phyloP scores from a whole-genome alignment of 2,888 invertebrate genomes.

The Hydriomena furcata region DNA sequence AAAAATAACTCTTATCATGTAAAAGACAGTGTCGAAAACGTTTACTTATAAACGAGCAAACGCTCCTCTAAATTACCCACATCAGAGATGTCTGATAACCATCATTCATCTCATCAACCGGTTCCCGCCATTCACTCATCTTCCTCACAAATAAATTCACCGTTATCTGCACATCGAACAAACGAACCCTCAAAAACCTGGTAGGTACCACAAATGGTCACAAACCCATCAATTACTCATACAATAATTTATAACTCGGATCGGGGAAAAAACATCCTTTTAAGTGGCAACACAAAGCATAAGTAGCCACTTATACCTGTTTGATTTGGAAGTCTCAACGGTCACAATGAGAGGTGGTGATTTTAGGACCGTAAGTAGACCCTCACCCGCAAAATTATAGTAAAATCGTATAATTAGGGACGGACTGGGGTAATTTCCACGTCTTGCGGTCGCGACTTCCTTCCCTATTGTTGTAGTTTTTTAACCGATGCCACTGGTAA shows the following conservation, averaged over 20 bases:
- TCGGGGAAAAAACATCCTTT: constrained; percentile 39
- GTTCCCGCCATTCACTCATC: constrained; percentile 22
- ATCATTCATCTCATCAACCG: constrained; percentile 19
- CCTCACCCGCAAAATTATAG: constrained; percentile 74
- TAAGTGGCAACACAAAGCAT: constrained; percentile 39
- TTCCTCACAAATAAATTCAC: constrained; percentile 25
- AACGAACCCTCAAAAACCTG: constrained; percentile 35
- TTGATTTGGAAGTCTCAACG: constrained; percentile 70
- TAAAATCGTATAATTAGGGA: constrained; percentile 77
- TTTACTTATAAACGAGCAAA: background rate
- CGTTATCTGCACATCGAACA: constrained; percentile 26
- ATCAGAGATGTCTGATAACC: constrained; percentile 42
- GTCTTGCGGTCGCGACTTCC: constrained; percentile 77
- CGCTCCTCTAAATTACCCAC: constrained; percentile 28
- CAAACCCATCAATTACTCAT: constrained; percentile 42
- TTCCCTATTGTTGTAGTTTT: constrained; percentile 71
- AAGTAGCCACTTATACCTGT: constrained; percentile 42
- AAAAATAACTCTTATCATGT: background rate
- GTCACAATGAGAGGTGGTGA: constrained; percentile 68
- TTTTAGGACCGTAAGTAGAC: constrained; percentile 57
- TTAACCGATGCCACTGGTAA: constrained; percentile 35
- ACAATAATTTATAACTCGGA: constrained; percentile 53
- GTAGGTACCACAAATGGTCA: constrained; percentile 34
- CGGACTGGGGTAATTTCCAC: constrained; percentile 64
- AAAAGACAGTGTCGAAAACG: constrained; percentile 7